Evolutionary conservation across 2,113 vertebrate genomes (phyloP).

Genomic region (Erythrolamprus reginae): DNA sequence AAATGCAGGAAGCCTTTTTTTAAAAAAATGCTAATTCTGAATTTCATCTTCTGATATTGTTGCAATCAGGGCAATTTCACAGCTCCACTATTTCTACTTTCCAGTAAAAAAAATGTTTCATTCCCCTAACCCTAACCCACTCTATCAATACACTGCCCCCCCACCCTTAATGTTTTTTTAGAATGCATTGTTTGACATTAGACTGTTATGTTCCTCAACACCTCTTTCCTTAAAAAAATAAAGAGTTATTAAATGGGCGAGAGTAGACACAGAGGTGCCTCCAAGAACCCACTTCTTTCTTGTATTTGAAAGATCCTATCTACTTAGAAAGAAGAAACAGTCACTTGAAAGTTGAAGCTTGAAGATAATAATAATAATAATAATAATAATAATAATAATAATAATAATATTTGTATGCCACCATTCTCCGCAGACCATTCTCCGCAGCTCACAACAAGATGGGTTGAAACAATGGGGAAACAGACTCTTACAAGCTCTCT

Average conservation of each 20-base stretch:
- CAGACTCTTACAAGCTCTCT: background rate
- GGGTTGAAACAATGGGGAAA: background rate
- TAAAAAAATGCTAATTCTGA: too few relatives aligned
- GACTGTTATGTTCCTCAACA: background rate
- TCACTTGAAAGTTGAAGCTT: background rate
- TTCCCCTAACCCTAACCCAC: too few relatives aligned
- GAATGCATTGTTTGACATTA: background rate
- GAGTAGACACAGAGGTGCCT: background rate
- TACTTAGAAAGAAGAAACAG: background rate
- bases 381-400: too few relatives aligned
- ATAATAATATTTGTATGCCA: too few relatives aligned
- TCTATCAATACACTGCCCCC: background rate
- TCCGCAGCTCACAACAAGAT: too few relatives aligned
- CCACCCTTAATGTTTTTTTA: background rate
- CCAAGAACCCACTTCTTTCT: background rate
- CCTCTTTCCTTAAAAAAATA: background rate
- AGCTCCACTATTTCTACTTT: background rate
- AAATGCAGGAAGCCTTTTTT: too few relatives aligned
- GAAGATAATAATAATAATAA: too few relatives aligned
- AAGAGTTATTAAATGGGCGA: background rate
- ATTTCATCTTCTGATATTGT: too few relatives aligned
- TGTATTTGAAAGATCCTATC: background rate
- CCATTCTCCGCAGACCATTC: too few relatives aligned
- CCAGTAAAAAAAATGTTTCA: background rate
- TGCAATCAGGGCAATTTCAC: background rate